A percentile compares a stretch with the other conserved stretches of the same genome.
These are phyloP conservation scores for Numenius arquata DNA, from an alignment of 2,113 vertebrate species.

Conservation along the genomic window DNA sequence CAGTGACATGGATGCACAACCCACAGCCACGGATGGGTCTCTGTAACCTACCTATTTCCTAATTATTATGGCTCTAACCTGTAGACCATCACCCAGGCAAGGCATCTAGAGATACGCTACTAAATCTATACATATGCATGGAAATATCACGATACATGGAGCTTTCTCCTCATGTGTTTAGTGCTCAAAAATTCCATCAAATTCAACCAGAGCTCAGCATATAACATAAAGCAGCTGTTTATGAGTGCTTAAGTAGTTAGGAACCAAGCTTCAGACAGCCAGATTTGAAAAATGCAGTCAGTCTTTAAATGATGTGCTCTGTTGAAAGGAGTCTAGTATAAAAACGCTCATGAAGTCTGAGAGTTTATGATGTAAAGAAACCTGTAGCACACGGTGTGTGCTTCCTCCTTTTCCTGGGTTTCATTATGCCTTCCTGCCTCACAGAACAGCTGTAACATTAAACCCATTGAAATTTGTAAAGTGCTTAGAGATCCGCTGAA, in stretches of 20 bases:
- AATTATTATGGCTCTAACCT: neutral
- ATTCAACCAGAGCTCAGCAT: neutral
- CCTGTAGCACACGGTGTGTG: neutral
- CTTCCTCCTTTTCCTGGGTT: neutral
- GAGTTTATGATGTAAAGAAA: slow-evolving; percentile 34
- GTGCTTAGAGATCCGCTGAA: slow-evolving; percentile 47
- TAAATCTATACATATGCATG: neutral
- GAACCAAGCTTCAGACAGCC: neutral
- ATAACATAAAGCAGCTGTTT: neutral
- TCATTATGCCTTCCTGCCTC: slow-evolving; percentile 32
- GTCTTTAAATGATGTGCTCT: neutral
- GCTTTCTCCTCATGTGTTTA: neutral
- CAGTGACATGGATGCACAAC: neutral
- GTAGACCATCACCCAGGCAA: neutral
- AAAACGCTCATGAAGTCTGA: neutral
- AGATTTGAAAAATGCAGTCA: neutral
- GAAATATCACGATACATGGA: neutral
- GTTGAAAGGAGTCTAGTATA: neutral
- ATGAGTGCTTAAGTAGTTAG: neutral
- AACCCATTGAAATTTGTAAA: slow-evolving; percentile 32
- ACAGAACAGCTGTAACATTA: slow-evolving; percentile 41
- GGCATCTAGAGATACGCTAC: neutral
- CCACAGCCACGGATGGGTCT: neutral
- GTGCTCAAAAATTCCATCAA: neutral
- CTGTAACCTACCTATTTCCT: neutral